Evolutionary conservation across 2,113 vertebrate species (phyloP).

Genomic region (Camelus dromedarius): DNA sequence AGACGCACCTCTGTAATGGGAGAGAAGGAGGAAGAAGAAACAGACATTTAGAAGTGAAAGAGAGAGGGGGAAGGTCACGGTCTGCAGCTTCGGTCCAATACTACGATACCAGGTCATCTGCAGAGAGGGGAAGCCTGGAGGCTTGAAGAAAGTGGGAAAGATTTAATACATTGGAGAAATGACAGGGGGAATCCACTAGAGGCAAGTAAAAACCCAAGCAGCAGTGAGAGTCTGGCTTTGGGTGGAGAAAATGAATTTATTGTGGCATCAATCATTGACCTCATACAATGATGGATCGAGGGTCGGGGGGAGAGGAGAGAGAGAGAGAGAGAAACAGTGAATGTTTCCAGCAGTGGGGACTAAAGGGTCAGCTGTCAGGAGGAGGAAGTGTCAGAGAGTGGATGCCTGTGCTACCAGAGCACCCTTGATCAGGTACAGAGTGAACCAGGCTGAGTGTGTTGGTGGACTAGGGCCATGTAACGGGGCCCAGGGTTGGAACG

Average conservation of each 20-base stretch:
- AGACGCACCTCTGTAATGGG: background rate
- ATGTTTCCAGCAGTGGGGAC: background rate
- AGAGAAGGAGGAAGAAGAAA: background rate
- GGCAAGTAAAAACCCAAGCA: background rate
- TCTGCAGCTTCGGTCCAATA: background rate
- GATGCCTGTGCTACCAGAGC: background rate
- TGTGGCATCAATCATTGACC: background rate
- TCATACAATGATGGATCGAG: background rate
- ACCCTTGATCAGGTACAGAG: background rate
- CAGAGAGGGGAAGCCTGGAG: background rate
- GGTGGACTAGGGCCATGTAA: no score
- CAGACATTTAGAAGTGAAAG: background rate
- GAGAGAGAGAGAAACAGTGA: background rate
- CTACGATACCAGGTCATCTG: background rate
- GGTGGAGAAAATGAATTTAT: background rate
- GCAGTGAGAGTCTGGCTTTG: background rate
- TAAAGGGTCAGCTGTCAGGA: background rate
- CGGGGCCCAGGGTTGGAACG: background rate
- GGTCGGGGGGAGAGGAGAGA: background rate
- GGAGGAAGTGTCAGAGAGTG: background rate
- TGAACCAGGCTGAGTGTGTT: background rate
- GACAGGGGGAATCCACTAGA: background rate
- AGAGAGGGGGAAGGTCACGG: background rate
- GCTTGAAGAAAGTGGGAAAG: background rate
- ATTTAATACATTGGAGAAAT: background rate